These are phyloP conservation scores for Cyprinodon diabolis DNA, from an alignment of 2,797 vertebrate genomes.

Conservation along the genomic window DNA sequence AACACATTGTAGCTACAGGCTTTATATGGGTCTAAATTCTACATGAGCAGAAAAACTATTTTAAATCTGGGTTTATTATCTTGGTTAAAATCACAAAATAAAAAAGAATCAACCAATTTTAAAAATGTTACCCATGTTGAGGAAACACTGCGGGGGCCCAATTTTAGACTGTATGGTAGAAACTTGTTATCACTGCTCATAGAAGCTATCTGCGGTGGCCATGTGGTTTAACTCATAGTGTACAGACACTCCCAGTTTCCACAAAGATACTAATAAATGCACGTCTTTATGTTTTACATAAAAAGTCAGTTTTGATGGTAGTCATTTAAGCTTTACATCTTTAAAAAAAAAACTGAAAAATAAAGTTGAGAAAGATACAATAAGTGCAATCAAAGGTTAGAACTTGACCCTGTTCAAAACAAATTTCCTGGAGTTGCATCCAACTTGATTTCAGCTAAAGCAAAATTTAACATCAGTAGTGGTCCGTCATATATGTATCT, in stretches of 20 bases:
- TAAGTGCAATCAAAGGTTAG: neutral
- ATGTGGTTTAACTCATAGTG: conserved; percentile 49
- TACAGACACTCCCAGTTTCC: conserved; percentile 64
- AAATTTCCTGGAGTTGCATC: neutral
- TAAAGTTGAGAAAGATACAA: neutral
- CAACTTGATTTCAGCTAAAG: neutral
- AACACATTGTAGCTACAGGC: neutral
- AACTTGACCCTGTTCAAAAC: accelerated
- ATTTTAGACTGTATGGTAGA: conserved; percentile 9
- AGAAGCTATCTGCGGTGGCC: conserved; percentile 65
- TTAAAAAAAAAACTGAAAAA: neutral
- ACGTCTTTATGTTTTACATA: neutral
- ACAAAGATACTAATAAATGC: neutral
- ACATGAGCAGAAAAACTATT: neutral
- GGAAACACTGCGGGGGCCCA: conserved; percentile 30
- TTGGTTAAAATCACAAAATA: neutral
- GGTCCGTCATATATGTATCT: neutral
- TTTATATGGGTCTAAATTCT: neutral
- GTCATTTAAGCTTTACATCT: neutral
- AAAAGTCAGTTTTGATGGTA: neutral
- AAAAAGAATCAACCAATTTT: neutral
- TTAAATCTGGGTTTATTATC: neutral
- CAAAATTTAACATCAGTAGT: neutral
- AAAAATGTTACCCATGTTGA: neutral
- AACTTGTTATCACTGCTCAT: conserved; percentile 53